Base-by-base conservation (phyloP, 2,113 vertebrate species). In the Meles meles region DNA sequence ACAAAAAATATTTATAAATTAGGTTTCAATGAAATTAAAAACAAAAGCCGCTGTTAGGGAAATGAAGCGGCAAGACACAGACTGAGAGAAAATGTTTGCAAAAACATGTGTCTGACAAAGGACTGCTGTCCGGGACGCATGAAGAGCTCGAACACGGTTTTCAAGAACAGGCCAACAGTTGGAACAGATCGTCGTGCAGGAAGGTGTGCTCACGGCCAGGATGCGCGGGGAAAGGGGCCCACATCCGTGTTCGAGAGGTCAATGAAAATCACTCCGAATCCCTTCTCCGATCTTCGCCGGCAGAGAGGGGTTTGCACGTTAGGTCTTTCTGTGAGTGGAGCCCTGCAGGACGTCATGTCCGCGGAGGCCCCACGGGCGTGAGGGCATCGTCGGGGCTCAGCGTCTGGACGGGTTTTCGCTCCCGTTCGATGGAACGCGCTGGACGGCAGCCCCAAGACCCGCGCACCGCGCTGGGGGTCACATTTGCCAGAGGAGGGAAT, bases 201-300 rank as follows among this genome's bases (percentile, higher is more conserved):
- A 63, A 47, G 29, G 27, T 25, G 7, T 0, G 42, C 23, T 74
- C 72, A 18, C 4, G 55, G 72, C 55, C 23, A 6, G 5, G 3
- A 8, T 7, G 37, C 31, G 29, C 4, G 4, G 1, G 37, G 31
- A 2, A 44, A 84, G 80, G 52, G 0, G 11, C 15, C 31, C 13
- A 14, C 2, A 2, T 47, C 15, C 0, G 5, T 21, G 0, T 3
- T 23, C 34, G 4, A 17, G n/a, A 34, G 4, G 65, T 27, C 14
- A 27, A 72, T 0, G 52, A 10, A 27, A 72, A 14, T 6, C 61
- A 39, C n/a, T 31, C 2, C 0, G 39, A 23, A 11, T 1, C 20
- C 18, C 25, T 39, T 47, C 59, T 61, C 20, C 13, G 20, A n/a
- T 63, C 63, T 61, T 84, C 61, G 11, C 49, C 15, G 21, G 20